phyloP scores from a whole-genome alignment of 2,888 invertebrate genomes.

The Cerastoderma edule region DNA sequence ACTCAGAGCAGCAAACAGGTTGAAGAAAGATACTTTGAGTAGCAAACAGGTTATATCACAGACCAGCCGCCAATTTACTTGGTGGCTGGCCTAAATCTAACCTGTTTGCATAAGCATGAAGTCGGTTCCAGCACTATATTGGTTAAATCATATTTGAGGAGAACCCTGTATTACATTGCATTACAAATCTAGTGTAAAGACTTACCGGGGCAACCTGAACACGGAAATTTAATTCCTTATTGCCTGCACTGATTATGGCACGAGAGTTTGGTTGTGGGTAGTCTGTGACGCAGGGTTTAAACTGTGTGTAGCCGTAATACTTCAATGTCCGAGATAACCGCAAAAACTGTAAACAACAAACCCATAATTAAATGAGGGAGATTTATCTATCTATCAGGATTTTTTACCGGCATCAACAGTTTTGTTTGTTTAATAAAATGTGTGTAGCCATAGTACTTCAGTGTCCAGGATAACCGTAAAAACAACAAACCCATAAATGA shows the following conservation, averaged over 20 bases:
- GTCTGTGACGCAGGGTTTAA: conserved; percentile 90
- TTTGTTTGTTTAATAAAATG: no score
- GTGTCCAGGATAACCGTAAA: conserved; percentile 92
- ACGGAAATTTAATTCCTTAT: conserved; percentile 91
- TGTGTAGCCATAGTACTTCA: conserved; percentile 95
- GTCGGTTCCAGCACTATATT: no score
- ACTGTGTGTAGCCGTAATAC: conserved; percentile 95
- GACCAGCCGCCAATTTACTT: no score
- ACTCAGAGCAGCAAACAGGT: no score
- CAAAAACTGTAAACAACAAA: conserved; percentile 89
- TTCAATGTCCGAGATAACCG: conserved; percentile 92
- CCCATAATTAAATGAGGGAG: neutral
- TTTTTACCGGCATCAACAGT: no score
- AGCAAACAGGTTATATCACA: no score
- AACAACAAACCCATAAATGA: conserved; percentile 59
- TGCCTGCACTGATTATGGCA: conserved; percentile 92
- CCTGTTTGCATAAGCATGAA: no score
- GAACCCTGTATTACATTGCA: no score
- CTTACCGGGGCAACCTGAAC: conserved; percentile 82
- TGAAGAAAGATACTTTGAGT: no score
- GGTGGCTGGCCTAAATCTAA: no score
- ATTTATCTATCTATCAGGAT: neutral
- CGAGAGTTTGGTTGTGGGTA: conserved; percentile 89
- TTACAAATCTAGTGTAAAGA: no score
- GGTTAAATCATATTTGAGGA: no score